Conservation (phyloP, 92 coral and sea anemone genomes). For the Actinostola sp. region DNA sequence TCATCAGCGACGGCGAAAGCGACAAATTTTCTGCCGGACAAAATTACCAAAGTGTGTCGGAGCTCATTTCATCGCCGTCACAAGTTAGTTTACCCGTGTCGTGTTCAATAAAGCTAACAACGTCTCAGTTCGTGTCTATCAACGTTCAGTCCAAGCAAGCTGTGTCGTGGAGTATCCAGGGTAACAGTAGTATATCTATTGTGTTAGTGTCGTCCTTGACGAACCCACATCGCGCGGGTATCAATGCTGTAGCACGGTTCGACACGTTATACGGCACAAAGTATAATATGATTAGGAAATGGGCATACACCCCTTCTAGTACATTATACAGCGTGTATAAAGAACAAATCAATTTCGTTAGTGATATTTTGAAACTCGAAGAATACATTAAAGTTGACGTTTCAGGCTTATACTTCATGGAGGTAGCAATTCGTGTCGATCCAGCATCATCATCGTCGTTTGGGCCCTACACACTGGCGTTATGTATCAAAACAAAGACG, state of each 20-base stretch:
- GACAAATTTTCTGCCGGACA: conserved; percentile 12
- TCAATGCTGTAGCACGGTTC: conserved; percentile 2
- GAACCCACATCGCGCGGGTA: conserved; percentile 42
- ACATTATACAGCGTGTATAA: background rate
- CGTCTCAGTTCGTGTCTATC: conserved; percentile 36
- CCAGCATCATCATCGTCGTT: background rate
- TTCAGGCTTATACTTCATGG: conserved; percentile 14
- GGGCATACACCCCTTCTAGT: background rate
- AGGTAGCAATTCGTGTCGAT: background rate
- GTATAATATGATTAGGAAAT: background rate
- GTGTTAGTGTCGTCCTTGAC: conserved; percentile 34
- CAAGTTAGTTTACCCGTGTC: conserved; percentile 42
- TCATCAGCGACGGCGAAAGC: conserved; percentile 10
- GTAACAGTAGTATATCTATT: conserved; percentile 59
- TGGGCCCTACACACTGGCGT: conserved; percentile 1
- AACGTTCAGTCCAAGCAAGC: conserved; percentile 1
- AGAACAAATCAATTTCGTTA: background rate
- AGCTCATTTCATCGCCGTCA: background rate
- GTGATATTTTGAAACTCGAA: background rate
- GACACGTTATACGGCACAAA: background rate
- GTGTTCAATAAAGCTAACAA: conserved; percentile 18
- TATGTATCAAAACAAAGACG: background rate
- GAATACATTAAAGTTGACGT: background rate
- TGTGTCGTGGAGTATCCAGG: conserved; percentile 25
- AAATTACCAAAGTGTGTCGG: background rate